Conservation (phyloP, 2,797 vertebrate species). For the Gadopsis bispinosus region DNA sequence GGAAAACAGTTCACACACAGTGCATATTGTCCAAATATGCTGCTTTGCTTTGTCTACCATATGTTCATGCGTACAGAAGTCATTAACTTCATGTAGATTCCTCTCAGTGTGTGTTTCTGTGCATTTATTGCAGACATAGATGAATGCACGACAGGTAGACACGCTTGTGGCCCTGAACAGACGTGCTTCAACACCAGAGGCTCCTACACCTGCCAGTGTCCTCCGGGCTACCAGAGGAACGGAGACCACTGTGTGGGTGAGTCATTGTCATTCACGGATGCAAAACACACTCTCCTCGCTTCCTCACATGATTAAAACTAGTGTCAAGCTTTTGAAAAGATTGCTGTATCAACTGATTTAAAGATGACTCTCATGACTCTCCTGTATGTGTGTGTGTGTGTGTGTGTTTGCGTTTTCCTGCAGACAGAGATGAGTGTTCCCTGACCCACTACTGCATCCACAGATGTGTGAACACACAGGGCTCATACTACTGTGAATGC, state of each 20-base stretch:
- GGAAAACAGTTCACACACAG: slow-evolving; percentile 49
- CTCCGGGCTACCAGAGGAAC: slow-evolving; percentile 90
- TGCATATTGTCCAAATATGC: slow-evolving; percentile 37
- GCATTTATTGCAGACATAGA: slow-evolving; percentile 88
- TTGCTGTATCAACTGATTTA: background rate
- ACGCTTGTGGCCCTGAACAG: slow-evolving; percentile 92
- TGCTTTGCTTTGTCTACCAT: slow-evolving; percentile 54
- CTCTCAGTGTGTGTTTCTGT: slow-evolving; percentile 43
- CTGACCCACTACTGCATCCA: slow-evolving; percentile 93
- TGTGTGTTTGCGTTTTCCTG: slow-evolving; percentile 36
- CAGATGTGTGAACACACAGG: slow-evolving; percentile 92
- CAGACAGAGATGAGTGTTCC: slow-evolving; percentile 94
- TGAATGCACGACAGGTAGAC: slow-evolving; percentile 89
- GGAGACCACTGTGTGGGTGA: slow-evolving; percentile 94
- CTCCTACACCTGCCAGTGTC: slow-evolving; percentile 93
- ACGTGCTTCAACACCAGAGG: slow-evolving; percentile 93
- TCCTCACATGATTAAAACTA: background rate
- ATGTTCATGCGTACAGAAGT: slow-evolving; percentile 28
- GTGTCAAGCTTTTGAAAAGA: background rate
- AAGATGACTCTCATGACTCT: background rate
- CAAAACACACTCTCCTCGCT: slow-evolving; percentile 13
- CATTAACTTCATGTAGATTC: slow-evolving; percentile 21
- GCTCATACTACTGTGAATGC: slow-evolving; percentile 96
- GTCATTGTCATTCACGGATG: slow-evolving; percentile 53
- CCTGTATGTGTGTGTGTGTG: background rate